A percentile compares a stretch with the other conserved stretches of the same genome.
These are phyloP conservation scores for Cladopsammia gracilis DNA, from an alignment of 64 coral and sea anemone genomes.

Conservation along the genomic window DNA sequence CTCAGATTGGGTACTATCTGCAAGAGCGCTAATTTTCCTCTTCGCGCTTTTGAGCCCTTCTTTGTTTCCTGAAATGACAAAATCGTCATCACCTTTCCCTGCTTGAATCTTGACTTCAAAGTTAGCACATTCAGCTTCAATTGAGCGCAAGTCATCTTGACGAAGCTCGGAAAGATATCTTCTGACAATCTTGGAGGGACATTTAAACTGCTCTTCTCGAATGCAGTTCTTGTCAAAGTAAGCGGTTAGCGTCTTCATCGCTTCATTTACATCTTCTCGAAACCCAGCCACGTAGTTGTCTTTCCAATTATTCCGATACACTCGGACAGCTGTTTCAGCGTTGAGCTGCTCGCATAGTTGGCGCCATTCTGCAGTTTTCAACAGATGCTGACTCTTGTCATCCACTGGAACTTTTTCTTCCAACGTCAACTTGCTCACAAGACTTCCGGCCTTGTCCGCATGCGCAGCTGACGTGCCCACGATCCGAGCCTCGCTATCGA, in stretches of 20 bases:
- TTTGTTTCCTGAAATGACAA: slow-evolving; percentile 57
- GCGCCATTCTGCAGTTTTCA: slow-evolving; percentile 52
- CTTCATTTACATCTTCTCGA: slow-evolving; percentile 34
- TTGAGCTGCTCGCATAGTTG: slow-evolving; percentile 31
- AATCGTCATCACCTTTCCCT: not conserved
- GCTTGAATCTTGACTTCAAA: slow-evolving; percentile 30
- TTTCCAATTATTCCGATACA: slow-evolving; percentile 13
- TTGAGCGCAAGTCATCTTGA: slow-evolving; percentile 18
- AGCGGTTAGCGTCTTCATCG: slow-evolving; percentile 6
- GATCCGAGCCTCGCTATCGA: slow-evolving; percentile 16
- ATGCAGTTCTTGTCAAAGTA: slow-evolving; percentile 49
- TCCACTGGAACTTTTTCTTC: slow-evolving; percentile 69
- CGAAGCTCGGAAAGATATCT: slow-evolving; percentile 35
- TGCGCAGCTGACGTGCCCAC: slow-evolving; percentile 50
- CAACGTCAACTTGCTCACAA: slow-evolving; percentile 46
- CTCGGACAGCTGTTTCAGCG: not conserved
- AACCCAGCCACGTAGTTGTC: slow-evolving; percentile 68
- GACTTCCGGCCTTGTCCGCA: slow-evolving; percentile 30
- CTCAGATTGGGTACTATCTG: not conserved
- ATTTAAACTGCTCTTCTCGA: slow-evolving; percentile 15
- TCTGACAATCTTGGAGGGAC: not conserved
- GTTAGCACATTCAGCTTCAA: slow-evolving; percentile 17
- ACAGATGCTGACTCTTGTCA: slow-evolving; percentile 29
- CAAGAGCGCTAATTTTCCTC: not conserved
- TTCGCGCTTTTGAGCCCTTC: not conserved